A percentile compares a stretch with the other conserved stretches of the same genome.
phyloP scores from a whole-genome alignment of 2,888 invertebrate species.

The Anthoptus insignis region DNA sequence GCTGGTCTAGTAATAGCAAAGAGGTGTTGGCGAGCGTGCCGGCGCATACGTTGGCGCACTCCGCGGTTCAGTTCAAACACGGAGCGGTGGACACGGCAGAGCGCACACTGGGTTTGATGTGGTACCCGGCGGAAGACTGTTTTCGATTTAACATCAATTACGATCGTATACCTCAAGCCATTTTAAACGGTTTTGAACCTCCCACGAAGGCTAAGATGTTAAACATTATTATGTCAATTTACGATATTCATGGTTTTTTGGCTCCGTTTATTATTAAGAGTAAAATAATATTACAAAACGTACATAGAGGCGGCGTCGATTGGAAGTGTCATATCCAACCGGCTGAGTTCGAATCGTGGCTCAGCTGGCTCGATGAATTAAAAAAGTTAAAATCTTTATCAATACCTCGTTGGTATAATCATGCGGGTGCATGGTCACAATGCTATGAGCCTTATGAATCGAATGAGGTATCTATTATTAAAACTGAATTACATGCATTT shows the following conservation, averaged over 20 bases:
- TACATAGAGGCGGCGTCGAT: slow-evolving; percentile 40
- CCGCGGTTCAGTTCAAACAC: slow-evolving; percentile 37
- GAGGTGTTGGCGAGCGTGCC: slow-evolving; percentile 32
- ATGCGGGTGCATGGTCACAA: slow-evolving; percentile 28
- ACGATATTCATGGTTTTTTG: slow-evolving; percentile 42
- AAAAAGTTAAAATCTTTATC: slow-evolving; percentile 8
- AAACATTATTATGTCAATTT: slow-evolving; percentile 39
- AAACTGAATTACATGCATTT: slow-evolving; percentile 49
- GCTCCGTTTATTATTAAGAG: slow-evolving; percentile 42
- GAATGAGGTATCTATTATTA: neutral
- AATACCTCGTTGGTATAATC: slow-evolving; percentile 37
- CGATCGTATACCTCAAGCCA: slow-evolving; percentile 23
- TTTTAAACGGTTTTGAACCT: slow-evolving; percentile 28
- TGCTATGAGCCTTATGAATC: neutral
- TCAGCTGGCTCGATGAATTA: slow-evolving; percentile 33
- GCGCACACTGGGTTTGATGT: slow-evolving; percentile 45
- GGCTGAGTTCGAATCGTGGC: slow-evolving; percentile 19
- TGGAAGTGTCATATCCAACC: slow-evolving; percentile 42
- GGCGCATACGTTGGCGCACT: slow-evolving; percentile 37
- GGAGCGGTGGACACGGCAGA: slow-evolving; percentile 36
- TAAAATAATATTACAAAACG: slow-evolving; percentile 43
- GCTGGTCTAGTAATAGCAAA: slow-evolving; percentile 43
- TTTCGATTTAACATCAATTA: slow-evolving; percentile 41
- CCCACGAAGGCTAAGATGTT: slow-evolving; percentile 42
- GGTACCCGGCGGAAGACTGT: slow-evolving; percentile 40